Percentiles rank a stretch among this genome's conserved stretches.
Evolutionary conservation across 2,113 vertebrate species (phyloP).

Genomic region (Rhadina sibilatrix): DNA sequence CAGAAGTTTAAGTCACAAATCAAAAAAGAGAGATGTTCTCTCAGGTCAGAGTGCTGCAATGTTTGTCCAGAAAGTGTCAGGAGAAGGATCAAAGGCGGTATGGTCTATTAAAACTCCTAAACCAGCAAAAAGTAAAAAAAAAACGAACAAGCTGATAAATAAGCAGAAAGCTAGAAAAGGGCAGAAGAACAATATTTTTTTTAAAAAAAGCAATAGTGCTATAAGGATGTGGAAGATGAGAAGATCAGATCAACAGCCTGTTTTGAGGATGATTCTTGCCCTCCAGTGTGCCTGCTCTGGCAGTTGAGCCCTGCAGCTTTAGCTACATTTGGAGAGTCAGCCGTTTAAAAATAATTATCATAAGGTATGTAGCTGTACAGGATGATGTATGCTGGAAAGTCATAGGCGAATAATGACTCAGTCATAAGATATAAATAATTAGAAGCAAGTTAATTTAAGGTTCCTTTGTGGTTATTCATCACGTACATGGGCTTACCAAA

Average conservation of each 20-base stretch:
- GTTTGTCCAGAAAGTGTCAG: background rate
- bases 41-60: background rate
- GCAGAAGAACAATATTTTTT: background rate
- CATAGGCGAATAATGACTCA: background rate
- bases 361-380: background rate
- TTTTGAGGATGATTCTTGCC: slow-evolving; percentile 69
- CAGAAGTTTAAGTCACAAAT: background rate
- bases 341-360: background rate
- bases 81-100: background rate
- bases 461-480: background rate
- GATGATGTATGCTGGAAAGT: background rate
- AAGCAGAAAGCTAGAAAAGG: background rate
- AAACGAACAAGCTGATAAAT: background rate
- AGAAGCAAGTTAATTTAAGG: background rate
- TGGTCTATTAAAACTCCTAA: background rate
- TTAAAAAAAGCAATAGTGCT: background rate
- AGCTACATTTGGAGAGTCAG: background rate
- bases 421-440: background rate
- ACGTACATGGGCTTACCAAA: background rate
- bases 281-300: slow-evolving; percentile 68
- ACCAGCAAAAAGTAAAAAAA: background rate
- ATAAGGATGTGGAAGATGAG: background rate
- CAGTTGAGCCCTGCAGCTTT: slow-evolving; percentile 16
- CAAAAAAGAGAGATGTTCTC: background rate
- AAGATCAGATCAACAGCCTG: slow-evolving; percentile 10